phyloP scores from a whole-genome alignment of 2,797 vertebrate genomes.

The Parauchenoglanis punctatus region DNA sequence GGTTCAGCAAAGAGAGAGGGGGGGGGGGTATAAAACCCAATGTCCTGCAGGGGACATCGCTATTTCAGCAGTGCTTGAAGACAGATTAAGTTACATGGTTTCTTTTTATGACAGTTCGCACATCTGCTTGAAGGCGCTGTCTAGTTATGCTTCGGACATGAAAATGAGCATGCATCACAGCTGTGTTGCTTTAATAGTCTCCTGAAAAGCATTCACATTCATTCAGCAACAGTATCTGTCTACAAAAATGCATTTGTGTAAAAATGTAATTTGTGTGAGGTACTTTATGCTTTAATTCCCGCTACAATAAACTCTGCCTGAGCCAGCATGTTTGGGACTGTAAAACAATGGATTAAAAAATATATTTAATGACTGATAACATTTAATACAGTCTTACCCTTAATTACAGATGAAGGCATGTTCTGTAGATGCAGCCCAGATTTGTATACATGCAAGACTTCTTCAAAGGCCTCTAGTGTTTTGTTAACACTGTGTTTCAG shows the following conservation, averaged over 20 bases:
- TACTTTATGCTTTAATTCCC: neutral
- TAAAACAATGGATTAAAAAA: constrained; percentile 34
- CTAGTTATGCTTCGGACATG: constrained; percentile 42
- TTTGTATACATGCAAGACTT: constrained; percentile 84
- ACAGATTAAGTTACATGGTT: constrained; percentile 52
- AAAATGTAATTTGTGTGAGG: neutral
- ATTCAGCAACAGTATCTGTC: neutral
- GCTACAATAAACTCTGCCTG: neutral
- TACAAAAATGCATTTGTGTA: neutral
- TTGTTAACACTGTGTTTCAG: constrained; percentile 83
- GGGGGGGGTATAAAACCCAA: neutral
- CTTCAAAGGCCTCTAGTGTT: constrained; percentile 84
- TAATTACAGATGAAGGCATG: constrained; percentile 72
- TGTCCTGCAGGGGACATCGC: constrained; percentile 44
- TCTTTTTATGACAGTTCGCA: constrained; percentile 48
- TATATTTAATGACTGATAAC: neutral
- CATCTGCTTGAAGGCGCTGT: constrained; percentile 49
- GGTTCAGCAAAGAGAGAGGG: constrained; percentile 14
- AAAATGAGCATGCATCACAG: neutral
- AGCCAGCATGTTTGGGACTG: neutral
- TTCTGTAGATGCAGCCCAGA: constrained; percentile 85
- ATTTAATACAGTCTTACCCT: constrained; percentile 71
- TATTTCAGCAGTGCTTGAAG: constrained; percentile 49
- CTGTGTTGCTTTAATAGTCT: neutral
- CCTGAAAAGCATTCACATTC: neutral